Percentiles rank a stretch among this genome's conserved stretches.
phyloP scores from a whole-genome alignment of 2,113 vertebrate genomes.

The Osmerus eperlanus region DNA sequence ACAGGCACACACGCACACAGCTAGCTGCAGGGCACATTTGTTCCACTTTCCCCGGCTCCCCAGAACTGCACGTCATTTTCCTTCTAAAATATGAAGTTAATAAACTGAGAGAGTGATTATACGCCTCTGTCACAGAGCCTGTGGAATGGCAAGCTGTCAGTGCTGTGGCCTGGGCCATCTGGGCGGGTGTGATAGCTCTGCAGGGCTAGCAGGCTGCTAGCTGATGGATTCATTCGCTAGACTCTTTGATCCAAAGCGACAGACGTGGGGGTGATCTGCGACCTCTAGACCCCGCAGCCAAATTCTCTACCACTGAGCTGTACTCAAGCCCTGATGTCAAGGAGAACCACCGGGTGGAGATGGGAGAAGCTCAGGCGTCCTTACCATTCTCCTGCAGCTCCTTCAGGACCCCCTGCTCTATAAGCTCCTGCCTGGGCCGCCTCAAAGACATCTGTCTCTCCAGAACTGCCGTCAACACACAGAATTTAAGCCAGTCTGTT shows the following conservation, averaged over 20 bases:
- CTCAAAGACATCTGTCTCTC: constrained; percentile 98
- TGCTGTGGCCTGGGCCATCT: constrained; percentile 28
- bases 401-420: constrained; percentile 93
- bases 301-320: too few species aligned
- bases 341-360: constrained; percentile 30
- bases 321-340: not conserved
- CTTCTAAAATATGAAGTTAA: constrained; percentile 41
- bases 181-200: constrained; percentile 44
- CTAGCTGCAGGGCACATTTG: constrained; percentile 64
- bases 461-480: constrained; percentile 79
- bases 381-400: constrained; percentile 91
- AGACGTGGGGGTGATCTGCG: too few species aligned
- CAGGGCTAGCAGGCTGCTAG: too few species aligned
- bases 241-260: too few species aligned
- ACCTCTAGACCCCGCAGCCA: too few species aligned
- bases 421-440: constrained; percentile 93
- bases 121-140: constrained; percentile 35
- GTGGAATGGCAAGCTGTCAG: constrained; percentile 39
- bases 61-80: constrained; percentile 58
- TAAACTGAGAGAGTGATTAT: constrained; percentile 41
- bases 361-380: constrained; percentile 39
- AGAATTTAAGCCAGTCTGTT: constrained; percentile 19
- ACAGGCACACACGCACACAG: constrained; percentile 57
- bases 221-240: too few species aligned
- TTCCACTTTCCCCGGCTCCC: constrained; percentile 64